Base-by-base conservation (phyloP, 2,113 vertebrate genomes). In the Ardeotis arabs region DNA sequence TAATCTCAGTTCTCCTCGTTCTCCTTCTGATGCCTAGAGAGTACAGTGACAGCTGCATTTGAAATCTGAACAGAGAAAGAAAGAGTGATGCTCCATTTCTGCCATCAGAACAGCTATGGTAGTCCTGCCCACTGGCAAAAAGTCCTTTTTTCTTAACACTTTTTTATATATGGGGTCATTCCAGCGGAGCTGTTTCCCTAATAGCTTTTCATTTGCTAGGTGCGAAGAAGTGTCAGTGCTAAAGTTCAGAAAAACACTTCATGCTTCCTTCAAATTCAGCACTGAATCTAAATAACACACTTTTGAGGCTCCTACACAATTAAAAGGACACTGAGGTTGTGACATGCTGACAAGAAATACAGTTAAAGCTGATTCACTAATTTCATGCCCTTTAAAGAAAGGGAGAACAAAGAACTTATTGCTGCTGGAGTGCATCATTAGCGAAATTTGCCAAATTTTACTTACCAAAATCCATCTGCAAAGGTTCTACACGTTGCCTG, bases 321-420 rank as follows among this genome's bases (percentile, higher is more conserved):
- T 76, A 75, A 82, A 89, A 89, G 47, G 77, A 74, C 25, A 14
- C 33, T 29, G 29, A 92, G 53, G 80, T 82, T 81, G 73, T 84
- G 76, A 75, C 73, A 84, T 13, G 33, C 50, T 60, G 55, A 89
- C 29, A 79, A 79, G 58, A 95, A 79, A 75, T 23, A 55, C 21
- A 79, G 50, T 81, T 74, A 95, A 86, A 90, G 29, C 24, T 11
- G 31, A 72, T 91, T 89, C n/a, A 55, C 6, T 82, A 49, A 87
- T 78, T 89, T 82, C 39, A 55, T 90, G 41, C 24, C 45, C 66
- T 90, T 93, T 90, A 52, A 92, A 82, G 31, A 79, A 93, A 91
- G 27, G 20, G 19, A 80, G 64, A 92, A 84, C 39, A 69, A 60
- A 67, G 49, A 85, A 37, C 0, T 1, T 7, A 12, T 20, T 72